Evolutionary conservation across 2,797 vertebrate species (phyloP).

Genomic region (Neopelma chrysocephalum): DNA sequence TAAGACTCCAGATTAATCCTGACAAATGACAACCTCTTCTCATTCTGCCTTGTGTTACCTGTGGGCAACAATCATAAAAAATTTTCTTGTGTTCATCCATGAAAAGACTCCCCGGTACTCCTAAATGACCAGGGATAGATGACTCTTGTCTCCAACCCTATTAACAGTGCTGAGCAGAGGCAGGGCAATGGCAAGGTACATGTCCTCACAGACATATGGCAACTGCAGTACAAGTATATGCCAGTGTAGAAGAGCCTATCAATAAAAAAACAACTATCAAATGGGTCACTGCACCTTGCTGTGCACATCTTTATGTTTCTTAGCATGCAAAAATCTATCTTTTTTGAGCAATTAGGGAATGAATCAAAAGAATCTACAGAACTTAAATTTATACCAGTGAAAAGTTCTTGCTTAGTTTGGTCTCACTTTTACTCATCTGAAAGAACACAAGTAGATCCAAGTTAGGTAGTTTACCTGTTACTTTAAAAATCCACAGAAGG

Average conservation of each 20-base stretch:
- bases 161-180: background rate
- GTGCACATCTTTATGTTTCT: background rate
- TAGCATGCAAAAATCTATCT: background rate
- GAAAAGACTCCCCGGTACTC: background rate
- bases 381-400: background rate
- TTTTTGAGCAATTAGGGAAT: background rate
- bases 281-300: background rate
- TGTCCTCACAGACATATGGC: background rate
- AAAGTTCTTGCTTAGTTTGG: background rate
- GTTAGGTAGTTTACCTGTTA: background rate
- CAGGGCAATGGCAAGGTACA: background rate
- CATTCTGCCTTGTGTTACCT: background rate
- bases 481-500: background rate
- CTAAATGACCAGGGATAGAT: background rate
- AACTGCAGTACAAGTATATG: background rate
- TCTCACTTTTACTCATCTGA: background rate
- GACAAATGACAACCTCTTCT: background rate
- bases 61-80: background rate
- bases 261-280: background rate
- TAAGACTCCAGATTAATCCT: background rate
- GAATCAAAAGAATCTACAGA: background rate
- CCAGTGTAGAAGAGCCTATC: background rate
- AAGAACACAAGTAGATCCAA: background rate
- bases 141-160: background rate
- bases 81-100: background rate